A percentile compares a stretch with the other conserved stretches of the same genome.
phyloP scores from a whole-genome alignment of 2,888 invertebrate species.

The Stenichneumon culpator region DNA sequence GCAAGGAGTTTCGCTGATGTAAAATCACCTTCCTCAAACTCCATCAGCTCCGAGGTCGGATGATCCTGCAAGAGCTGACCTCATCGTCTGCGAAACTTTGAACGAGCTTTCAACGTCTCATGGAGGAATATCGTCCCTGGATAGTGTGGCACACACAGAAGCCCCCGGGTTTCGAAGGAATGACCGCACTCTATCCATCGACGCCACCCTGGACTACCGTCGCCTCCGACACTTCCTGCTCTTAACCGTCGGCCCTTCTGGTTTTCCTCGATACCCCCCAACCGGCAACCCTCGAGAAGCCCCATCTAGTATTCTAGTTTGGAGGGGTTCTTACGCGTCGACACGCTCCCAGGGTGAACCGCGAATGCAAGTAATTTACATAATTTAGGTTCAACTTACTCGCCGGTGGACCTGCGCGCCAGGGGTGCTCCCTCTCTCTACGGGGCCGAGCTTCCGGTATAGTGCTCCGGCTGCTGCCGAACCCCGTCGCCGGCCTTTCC shows the following conservation, averaged over 20 bases:
- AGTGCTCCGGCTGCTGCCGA: conserved; percentile 23
- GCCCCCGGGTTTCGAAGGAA: conserved; percentile 43
- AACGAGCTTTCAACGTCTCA: conserved; percentile 65
- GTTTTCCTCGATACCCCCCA: conserved; percentile 28
- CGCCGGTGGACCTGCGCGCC: conserved; percentile 41
- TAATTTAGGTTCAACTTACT: conserved; percentile 78
- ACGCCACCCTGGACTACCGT: conserved; percentile 24
- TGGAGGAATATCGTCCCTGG: conserved; percentile 50
- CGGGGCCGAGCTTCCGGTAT: conserved; percentile 34
- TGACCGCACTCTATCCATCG: conserved; percentile 59
- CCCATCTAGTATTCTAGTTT: conserved; percentile 55
- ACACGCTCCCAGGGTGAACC: conserved; percentile 63
- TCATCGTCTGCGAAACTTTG: conserved; percentile 65
- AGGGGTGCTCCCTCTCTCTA: neutral
- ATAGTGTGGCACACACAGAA: conserved; percentile 44
- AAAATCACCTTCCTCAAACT: neutral
- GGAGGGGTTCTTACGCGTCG: conserved; percentile 64
- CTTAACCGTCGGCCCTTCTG: conserved; percentile 43
- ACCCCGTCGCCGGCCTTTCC: conserved; percentile 50
- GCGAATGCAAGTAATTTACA: conserved; percentile 75
- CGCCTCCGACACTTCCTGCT: conserved; percentile 17
- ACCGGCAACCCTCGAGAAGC: neutral
- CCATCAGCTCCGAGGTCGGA: conserved; percentile 37
- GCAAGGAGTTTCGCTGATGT: conserved; percentile 22
- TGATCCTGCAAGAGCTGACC: conserved; percentile 62